phyloP scores from a whole-genome alignment of 1,140 invertebrate species.

The Aradophagus sp. region DNA sequence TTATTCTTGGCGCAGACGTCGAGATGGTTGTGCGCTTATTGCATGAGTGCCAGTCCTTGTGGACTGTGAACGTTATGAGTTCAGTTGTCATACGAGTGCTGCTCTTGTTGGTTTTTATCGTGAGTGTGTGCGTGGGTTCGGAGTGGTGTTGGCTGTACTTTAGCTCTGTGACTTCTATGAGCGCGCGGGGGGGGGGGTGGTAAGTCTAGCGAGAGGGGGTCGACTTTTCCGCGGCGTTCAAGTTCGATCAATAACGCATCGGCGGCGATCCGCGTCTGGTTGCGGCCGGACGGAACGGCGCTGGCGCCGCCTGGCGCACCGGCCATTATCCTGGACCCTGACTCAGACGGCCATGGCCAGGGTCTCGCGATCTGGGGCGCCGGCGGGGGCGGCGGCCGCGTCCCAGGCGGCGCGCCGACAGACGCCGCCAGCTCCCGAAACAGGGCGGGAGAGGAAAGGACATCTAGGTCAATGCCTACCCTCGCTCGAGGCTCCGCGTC shows the following conservation, averaged over 20 bases:
- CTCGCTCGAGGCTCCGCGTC: constrained; percentile 60
- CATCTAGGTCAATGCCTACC: constrained; percentile 68
- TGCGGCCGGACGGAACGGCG: constrained; percentile 37
- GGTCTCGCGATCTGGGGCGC: constrained; percentile 44
- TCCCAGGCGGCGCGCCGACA: constrained; percentile 29
- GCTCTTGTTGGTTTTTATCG: too few relatives aligned
- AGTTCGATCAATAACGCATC: constrained; percentile 49
- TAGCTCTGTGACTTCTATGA: too few relatives aligned
- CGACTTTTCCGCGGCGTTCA: constrained; percentile 31
- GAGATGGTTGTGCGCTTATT: too few relatives aligned
- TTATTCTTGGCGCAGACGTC: too few relatives aligned
- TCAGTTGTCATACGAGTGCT: too few relatives aligned
- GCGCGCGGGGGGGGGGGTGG: too few relatives aligned
- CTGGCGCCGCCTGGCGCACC: constrained; percentile 39
- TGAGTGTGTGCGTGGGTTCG: too few relatives aligned
- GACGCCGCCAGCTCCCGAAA: constrained; percentile 28
- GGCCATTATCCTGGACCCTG: constrained; percentile 53
- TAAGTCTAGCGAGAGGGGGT: too few relatives aligned
- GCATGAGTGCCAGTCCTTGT: too few relatives aligned
- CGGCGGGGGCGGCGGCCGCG: constrained; percentile 13
- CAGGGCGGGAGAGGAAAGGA: constrained; percentile 37
- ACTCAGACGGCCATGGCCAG: constrained; percentile 59
- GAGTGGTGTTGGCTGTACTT: too few relatives aligned
- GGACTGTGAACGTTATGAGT: too few relatives aligned
- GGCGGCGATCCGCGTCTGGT: constrained; percentile 16